A percentile compares a stretch with the other conserved stretches of the same genome.
Conservation (phyloP, 2,888 invertebrate species). For the Ligdia adustata region DNA sequence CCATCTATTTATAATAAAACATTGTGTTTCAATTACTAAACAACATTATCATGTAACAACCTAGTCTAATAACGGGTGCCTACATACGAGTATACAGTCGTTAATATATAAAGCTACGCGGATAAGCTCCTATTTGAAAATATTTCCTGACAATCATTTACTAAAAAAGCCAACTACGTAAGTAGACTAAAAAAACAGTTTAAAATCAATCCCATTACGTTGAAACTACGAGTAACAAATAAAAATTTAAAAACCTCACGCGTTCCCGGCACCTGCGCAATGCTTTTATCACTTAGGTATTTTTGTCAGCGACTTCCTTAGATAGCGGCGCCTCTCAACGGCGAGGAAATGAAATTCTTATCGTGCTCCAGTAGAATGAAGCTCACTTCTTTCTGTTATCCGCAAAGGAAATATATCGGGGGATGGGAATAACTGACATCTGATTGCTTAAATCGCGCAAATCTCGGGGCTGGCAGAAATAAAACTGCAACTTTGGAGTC, state of each 20-base stretch:
- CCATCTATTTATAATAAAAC: too few relatives aligned
- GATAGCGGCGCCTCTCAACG: slow-evolving; percentile 73
- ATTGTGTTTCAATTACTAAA: too few relatives aligned
- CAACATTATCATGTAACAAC: too few relatives aligned
- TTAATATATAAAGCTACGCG: too few relatives aligned
- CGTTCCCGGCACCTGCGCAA: slow-evolving; percentile 59
- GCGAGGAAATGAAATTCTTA: slow-evolving; percentile 84
- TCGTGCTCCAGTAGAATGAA: slow-evolving; percentile 76
- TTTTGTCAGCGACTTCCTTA: slow-evolving; percentile 79
- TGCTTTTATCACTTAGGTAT: slow-evolving; percentile 81
- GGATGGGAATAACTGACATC: slow-evolving; percentile 50
- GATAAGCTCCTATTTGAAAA: too few relatives aligned
- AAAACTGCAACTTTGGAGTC: slow-evolving; percentile 47
- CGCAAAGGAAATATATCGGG: slow-evolving; percentile 77
- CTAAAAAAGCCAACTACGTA: not conserved
- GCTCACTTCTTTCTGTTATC: slow-evolving; percentile 78
- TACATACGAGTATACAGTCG: too few relatives aligned
- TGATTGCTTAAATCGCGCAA: slow-evolving; percentile 72
- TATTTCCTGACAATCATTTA: too few relatives aligned
- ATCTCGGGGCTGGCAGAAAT: slow-evolving; percentile 60
- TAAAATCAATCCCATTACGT: not conserved
- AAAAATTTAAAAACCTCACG: slow-evolving; percentile 23
- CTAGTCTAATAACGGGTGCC: too few relatives aligned
- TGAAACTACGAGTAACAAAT: slow-evolving; percentile 9
- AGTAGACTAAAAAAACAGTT: not conserved